phyloP scores from a whole-genome alignment of 2,888 invertebrate species.

The Sarcophaga carnaria region DNA sequence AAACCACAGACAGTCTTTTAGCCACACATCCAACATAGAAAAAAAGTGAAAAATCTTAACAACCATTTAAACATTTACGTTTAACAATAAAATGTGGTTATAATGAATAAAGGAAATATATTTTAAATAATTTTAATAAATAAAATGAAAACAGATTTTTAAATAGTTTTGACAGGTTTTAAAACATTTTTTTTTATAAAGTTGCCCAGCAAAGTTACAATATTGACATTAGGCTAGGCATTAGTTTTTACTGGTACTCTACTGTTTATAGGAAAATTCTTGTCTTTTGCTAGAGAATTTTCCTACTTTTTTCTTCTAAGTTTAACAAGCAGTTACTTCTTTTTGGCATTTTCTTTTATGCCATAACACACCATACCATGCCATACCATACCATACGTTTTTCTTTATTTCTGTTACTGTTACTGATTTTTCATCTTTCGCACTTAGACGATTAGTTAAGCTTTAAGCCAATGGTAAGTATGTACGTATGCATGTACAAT shows the following conservation, averaged over 20 bases:
- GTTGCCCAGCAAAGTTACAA: background rate
- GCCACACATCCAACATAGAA: constrained; percentile 51
- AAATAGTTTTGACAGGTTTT: background rate
- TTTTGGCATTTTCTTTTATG: constrained; percentile 44
- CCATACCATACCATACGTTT: background rate
- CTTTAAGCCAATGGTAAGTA: constrained; percentile 31
- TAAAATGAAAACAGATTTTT: no score
- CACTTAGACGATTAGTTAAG: constrained; percentile 67
- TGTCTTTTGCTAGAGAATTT: constrained; percentile 56
- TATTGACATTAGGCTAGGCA: background rate
- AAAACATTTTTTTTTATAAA: background rate
- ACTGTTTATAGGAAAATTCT: constrained; percentile 51
- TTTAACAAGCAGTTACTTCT: constrained; percentile 67
- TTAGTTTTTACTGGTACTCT: background rate
- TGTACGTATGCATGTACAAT: background rate
- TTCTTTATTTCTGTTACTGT: constrained; percentile 33
- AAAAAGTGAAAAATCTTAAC: constrained; percentile 39
- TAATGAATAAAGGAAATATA: background rate
- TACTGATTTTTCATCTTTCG: constrained; percentile 69
- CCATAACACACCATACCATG: background rate
- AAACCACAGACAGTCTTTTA: constrained; percentile 63
- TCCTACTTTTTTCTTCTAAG: constrained; percentile 34
- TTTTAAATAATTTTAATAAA: no score
- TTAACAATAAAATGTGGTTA: background rate
- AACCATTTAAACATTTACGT: constrained; percentile 62